These are phyloP conservation scores for Archivesica marissinica DNA, from an alignment of 1,140 invertebrate species.

Conservation along the genomic window DNA sequence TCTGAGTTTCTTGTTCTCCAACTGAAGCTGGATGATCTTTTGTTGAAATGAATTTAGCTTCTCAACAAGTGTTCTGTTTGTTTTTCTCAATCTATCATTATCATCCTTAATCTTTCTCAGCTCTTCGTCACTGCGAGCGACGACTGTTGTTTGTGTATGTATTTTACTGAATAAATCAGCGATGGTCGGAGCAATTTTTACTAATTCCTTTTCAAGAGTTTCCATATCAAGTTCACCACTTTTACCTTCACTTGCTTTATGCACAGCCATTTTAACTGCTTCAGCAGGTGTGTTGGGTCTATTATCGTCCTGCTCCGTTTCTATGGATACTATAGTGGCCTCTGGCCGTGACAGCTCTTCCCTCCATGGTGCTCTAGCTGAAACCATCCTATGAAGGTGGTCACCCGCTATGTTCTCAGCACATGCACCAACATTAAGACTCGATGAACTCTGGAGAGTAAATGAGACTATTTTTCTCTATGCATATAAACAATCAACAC, in stretches of 20 bases:
- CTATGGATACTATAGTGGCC: constrained; percentile 23
- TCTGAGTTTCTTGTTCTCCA: constrained; percentile 71
- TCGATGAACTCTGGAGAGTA: constrained; percentile 39
- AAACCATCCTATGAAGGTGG: constrained; percentile 39
- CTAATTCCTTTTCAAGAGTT: constrained; percentile 46
- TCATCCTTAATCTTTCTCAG: constrained; percentile 68
- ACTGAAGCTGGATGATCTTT: constrained; percentile 70
- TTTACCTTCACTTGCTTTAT: constrained; percentile 48
- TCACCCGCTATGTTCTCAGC: constrained; percentile 24
- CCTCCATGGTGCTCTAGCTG: constrained; percentile 52
- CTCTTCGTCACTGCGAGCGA: constrained; percentile 53
- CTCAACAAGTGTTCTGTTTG: constrained; percentile 70
- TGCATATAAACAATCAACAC: too few relatives aligned
- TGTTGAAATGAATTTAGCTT: constrained; percentile 73
- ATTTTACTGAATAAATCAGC: constrained; percentile 60
- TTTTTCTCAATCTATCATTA: constrained; percentile 71
- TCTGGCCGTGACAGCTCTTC: constrained; percentile 27
- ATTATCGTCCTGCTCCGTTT: neutral
- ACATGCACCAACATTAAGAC: constrained; percentile 31
- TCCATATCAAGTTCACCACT: constrained; percentile 52
- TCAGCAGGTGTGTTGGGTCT: constrained; percentile 50
- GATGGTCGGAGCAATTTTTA: constrained; percentile 60
- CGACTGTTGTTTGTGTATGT: constrained; percentile 52
- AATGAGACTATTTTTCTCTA: too few relatives aligned
- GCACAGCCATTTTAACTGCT: constrained; percentile 46